A percentile compares a stretch with the other conserved stretches of the same genome.
phyloP scores from a whole-genome alignment of 2,888 invertebrate genomes.

The Caenorhabditis becei region DNA sequence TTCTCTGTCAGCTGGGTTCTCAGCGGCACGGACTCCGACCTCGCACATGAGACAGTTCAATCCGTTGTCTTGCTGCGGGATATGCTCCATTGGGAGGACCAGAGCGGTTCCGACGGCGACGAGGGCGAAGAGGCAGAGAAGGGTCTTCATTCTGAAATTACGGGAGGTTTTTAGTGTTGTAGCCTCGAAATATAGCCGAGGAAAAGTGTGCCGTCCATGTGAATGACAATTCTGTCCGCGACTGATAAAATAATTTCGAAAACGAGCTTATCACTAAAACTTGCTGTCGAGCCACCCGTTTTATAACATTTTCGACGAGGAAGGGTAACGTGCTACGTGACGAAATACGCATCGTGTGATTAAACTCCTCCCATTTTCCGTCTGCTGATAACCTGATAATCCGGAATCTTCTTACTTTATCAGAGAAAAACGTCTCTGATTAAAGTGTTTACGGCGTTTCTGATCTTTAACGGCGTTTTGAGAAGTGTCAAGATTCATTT shows the following conservation, averaged over 20 bases:
- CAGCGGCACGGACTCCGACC: slow-evolving; percentile 60
- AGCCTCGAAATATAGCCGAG: too few relatives aligned
- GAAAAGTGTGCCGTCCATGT: not conserved
- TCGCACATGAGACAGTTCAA: slow-evolving; percentile 66
- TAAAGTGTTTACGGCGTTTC: not conserved
- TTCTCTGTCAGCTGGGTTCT: slow-evolving; percentile 62
- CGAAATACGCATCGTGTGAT: slow-evolving; percentile 30
- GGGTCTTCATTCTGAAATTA: slow-evolving; percentile 57
- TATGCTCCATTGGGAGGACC: slow-evolving; percentile 48
- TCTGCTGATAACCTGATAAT: slow-evolving; percentile 29
- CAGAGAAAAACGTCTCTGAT: slow-evolving; percentile 1
- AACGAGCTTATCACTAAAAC: slow-evolving; percentile 28
- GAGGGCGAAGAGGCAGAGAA: slow-evolving; percentile 52
- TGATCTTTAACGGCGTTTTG: not conserved
- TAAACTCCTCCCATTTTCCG: slow-evolving; percentile 22
- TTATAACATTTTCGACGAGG: slow-evolving; percentile 41
- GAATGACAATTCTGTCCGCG: not conserved
- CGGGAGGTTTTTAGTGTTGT: too few relatives aligned
- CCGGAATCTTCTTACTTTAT: slow-evolving; percentile 28
- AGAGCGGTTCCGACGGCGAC: slow-evolving; percentile 53
- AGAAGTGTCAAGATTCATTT: not conserved
- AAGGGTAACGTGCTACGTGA: slow-evolving; percentile 18
- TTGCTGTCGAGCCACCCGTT: slow-evolving; percentile 3
- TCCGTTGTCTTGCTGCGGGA: slow-evolving; percentile 8
- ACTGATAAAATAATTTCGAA: not conserved